Evolutionary conservation across 1,140 invertebrate species (phyloP).

Genomic region (Listronotus oregonensis): DNA sequence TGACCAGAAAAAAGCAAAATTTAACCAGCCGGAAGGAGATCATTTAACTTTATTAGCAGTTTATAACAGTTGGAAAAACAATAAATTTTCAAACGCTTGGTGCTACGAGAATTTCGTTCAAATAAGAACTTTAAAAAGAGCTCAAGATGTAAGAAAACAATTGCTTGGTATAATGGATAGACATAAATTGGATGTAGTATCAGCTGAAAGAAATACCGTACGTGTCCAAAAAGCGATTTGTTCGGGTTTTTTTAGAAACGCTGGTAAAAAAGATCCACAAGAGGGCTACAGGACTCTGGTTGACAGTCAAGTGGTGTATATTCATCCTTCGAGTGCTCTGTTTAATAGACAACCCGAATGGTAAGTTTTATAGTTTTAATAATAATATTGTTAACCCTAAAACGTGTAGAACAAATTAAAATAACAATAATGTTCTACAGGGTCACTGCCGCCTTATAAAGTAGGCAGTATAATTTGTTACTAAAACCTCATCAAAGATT

Average conservation of each 20-base stretch:
- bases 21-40: conserved; percentile 98
- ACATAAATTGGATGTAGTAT: conserved; percentile 97
- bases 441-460: no score
- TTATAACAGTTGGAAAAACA: conserved; percentile 99
- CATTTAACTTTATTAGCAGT: conserved; percentile 97
- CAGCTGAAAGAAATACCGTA: conserved; percentile 93
- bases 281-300: conserved; percentile 98
- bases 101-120: conserved; percentile 99
- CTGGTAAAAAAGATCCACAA: conserved; percentile 99
- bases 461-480: no score
- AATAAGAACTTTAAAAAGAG: conserved; percentile 92
- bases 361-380: conserved; percentile 59
- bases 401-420: no score
- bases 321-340: conserved; percentile 96
- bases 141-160: conserved; percentile 98
- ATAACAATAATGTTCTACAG: no score
- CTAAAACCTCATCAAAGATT: no score
- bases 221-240: conserved; percentile 98
- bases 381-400: no score
- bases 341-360: conserved; percentile 99
- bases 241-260: conserved; percentile 98
- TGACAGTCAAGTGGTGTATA: conserved; percentile 98
- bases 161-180: conserved; percentile 97
- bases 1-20: conserved; percentile 99
- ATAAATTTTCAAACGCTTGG: conserved; percentile 99